Evolutionary conservation across 2,113 vertebrate species (phyloP).

Genomic region (Mugil cephalus): DNA sequence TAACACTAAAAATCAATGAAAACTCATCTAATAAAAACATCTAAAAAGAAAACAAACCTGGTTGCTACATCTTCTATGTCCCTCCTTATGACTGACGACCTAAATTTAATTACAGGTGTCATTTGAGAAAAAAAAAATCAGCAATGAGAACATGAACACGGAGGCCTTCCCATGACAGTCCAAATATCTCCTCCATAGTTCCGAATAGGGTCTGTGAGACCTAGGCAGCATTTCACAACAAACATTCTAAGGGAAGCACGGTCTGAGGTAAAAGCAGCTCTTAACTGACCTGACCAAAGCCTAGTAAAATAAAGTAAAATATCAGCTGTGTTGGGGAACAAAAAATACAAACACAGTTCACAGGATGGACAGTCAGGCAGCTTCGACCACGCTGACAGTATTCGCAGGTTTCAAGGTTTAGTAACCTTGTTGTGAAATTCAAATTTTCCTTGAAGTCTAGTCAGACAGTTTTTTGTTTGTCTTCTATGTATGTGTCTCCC

Average conservation of each 20-base stretch:
- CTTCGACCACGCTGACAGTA: not conserved
- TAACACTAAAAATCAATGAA: constrained; percentile 35
- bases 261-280: constrained; percentile 56
- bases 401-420: not conserved
- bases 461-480: not conserved
- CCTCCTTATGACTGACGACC: constrained; percentile 18
- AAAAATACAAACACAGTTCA: not conserved
- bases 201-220: constrained; percentile 25
- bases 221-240: constrained; percentile 31
- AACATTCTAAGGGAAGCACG: constrained; percentile 45
- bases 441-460: not conserved
- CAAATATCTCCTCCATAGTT: constrained; percentile 6
- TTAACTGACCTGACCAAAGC: constrained; percentile 29
- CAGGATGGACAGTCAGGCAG: constrained; percentile 6
- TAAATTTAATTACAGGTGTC: constrained; percentile 13
- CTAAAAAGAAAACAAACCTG: constrained; percentile 22
- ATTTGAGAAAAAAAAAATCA: constrained; percentile 15
- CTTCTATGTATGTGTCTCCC: constrained; percentile 18
- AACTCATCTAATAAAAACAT: constrained; percentile 33
- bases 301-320: constrained; percentile 25
- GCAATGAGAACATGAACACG: constrained; percentile 6
- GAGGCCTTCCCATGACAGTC: not conserved
- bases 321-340: constrained; percentile 24
- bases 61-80: constrained; percentile 31
- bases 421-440: constrained; percentile 9